Conservation (phyloP, 2,888 invertebrate species). For the Habroteleia sp. region DNA sequence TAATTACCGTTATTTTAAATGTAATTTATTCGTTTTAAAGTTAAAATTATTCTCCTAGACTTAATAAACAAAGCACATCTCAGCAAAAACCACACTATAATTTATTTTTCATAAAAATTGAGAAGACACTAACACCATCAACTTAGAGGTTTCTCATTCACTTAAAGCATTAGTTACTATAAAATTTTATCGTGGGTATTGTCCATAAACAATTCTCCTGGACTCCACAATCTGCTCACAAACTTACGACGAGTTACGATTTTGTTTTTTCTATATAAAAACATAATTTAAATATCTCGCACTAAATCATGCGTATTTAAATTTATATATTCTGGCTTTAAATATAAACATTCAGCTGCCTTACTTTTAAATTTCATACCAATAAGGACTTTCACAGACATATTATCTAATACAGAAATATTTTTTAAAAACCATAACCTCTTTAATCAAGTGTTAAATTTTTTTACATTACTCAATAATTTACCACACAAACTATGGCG, state of each 20-base stretch:
- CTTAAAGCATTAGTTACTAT: no score
- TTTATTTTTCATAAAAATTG: no score
- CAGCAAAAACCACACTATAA: no score
- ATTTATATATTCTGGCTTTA: constrained; percentile 33
- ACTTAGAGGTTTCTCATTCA: no score
- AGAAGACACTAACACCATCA: no score
- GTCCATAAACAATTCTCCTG: constrained; percentile 39
- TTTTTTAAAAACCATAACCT: constrained; percentile 30
- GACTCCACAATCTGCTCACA: constrained; percentile 33
- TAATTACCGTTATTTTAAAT: no score
- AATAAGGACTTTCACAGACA: constrained; percentile 15
- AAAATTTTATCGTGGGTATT: constrained; percentile 51
- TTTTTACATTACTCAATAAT: constrained; percentile 19
- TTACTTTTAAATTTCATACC: constrained; percentile 39
- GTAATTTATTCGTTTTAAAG: no score
- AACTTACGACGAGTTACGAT: constrained; percentile 27
- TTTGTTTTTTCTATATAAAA: constrained; percentile 29
- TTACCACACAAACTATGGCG: constrained; percentile 4
- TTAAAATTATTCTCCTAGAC: no score
- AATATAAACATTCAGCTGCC: constrained; percentile 46
- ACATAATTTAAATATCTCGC: constrained; percentile 28
- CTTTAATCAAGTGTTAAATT: constrained; percentile 23
- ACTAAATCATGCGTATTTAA: constrained; percentile 41
- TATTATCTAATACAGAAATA: constrained; percentile 40
- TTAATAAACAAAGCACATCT: no score